Percentiles rank a stretch among this genome's conserved stretches.
Conservation (phyloP, 2,113 vertebrate genomes). For the Protobothrops mucrosquamatus region DNA sequence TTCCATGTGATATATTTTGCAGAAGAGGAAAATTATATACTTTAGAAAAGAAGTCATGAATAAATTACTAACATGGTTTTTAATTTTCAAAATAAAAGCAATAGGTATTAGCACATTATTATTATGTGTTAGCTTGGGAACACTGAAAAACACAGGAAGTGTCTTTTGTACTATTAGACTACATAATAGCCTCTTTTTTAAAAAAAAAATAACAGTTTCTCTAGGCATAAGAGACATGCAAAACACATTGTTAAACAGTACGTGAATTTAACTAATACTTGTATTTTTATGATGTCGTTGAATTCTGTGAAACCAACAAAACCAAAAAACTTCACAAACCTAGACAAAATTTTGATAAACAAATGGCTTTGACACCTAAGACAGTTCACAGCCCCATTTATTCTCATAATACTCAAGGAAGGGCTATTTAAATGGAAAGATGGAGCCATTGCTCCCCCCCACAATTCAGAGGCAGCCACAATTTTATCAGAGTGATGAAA, state of each 20-base stretch:
- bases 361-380: not conserved
- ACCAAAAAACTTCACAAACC: not conserved
- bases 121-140: constrained; percentile 54
- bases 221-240: constrained; percentile 28
- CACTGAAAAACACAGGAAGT: constrained; percentile 41
- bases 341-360: not conserved
- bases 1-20: constrained; percentile 67
- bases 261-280: constrained; percentile 2
- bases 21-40: constrained; percentile 27
- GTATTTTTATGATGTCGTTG: constrained; percentile 23
- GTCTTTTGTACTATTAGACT: constrained; percentile 55
- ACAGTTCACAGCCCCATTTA: not conserved
- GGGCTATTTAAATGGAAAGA: not conserved
- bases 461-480: not conserved
- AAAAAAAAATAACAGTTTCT: constrained; percentile 46
- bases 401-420: not conserved
- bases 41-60: constrained; percentile 61
- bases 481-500: not conserved
- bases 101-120: constrained; percentile 65
- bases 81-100: constrained; percentile 57
- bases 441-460: not conserved
- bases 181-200: constrained; percentile 29
- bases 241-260: constrained; percentile 32
- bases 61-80: constrained; percentile 65
- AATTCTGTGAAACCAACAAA: not conserved